Percentiles rank a stretch among this genome's conserved stretches.
These are phyloP conservation scores for Stegana nigrithorax DNA, from an alignment of 2,888 invertebrate species.

Conservation along the genomic window DNA sequence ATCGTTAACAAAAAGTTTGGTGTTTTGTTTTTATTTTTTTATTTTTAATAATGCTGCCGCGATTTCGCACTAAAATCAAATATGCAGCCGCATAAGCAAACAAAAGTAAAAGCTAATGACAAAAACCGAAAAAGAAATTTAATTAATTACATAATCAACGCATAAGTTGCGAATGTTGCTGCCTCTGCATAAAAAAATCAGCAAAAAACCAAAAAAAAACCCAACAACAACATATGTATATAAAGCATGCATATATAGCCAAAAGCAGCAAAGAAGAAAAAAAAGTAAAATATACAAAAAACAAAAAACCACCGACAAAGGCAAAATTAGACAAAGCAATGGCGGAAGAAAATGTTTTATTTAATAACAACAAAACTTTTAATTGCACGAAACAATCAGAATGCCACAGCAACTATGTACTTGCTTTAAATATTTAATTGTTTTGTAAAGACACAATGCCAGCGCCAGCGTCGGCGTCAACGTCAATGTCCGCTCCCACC, in stretches of 20 bases:
- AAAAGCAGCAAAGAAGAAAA: neutral
- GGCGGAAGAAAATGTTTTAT: neutral
- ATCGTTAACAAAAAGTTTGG: too few relatives aligned
- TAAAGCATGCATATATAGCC: neutral
- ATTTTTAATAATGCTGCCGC: too few relatives aligned
- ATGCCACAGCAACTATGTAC: conserved; percentile 55
- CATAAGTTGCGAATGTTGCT: too few relatives aligned
- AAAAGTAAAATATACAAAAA: conserved; percentile 39
- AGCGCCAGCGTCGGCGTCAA: conserved; percentile 29
- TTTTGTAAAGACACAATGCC: conserved; percentile 60
- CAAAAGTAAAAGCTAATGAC: too few relatives aligned
- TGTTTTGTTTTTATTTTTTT: too few relatives aligned
- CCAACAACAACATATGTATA: neutral
- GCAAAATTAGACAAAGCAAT: neutral
- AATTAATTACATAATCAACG: conserved; percentile 55
- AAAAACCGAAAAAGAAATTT: conserved; percentile 18
- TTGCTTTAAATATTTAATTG: conserved; percentile 61
- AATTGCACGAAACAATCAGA: conserved; percentile 50
- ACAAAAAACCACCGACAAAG: conserved; percentile 43
- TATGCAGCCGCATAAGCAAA: too few relatives aligned
- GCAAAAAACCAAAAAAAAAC: neutral
- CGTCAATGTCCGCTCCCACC: too few relatives aligned
- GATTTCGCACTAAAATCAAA: too few relatives aligned
- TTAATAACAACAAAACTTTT: conserved; percentile 5
- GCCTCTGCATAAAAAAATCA: conserved; percentile 50